Conservation (phyloP, 1,140 invertebrate species). For the Globodera ellingtonae region DNA sequence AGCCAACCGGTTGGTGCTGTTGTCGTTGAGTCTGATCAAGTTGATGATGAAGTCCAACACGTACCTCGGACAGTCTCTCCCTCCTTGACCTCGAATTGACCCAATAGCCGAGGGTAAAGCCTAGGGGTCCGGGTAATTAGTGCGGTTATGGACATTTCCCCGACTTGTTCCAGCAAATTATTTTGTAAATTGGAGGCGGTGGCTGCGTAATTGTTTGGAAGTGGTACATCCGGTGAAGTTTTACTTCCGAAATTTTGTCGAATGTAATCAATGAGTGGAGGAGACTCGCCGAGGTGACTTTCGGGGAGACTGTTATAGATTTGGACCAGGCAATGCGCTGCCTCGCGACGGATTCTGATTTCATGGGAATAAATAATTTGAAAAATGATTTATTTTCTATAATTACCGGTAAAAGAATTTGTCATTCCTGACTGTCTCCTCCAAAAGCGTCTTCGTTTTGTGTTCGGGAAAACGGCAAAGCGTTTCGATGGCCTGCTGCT, state of each 20-base stretch:
- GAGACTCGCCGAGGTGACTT: slow-evolving; percentile 83
- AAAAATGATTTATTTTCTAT: slow-evolving; percentile 1
- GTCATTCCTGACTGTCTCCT: slow-evolving; percentile 92
- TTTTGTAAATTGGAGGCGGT: slow-evolving; percentile 82
- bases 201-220: slow-evolving; percentile 83
- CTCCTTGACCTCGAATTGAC: slow-evolving; percentile 29
- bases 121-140: slow-evolving; percentile 20
- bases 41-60: slow-evolving; percentile 88
- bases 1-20: slow-evolving; percentile 75
- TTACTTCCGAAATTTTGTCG: slow-evolving; percentile 92
- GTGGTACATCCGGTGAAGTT: slow-evolving; percentile 86
- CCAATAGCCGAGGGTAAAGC: slow-evolving; percentile 43
- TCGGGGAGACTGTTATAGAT: slow-evolving; percentile 93
- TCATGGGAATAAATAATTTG: not conserved
- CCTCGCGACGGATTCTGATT: slow-evolving; percentile 53
- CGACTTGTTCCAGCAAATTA: slow-evolving; percentile 89
- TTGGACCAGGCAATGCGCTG: slow-evolving; percentile 67
- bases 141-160: not conserved
- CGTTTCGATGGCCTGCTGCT: slow-evolving; percentile 78
- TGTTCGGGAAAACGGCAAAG: slow-evolving; percentile 82
- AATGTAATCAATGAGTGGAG: slow-evolving; percentile 94
- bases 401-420: slow-evolving; percentile 85
- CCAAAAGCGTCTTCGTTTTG: slow-evolving; percentile 81
- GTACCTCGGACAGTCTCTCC: slow-evolving; percentile 79
- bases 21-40: slow-evolving; percentile 97